Evolutionary conservation across 2,888 invertebrate genomes (phyloP).

Genomic region (Mythimna albipuncta): DNA sequence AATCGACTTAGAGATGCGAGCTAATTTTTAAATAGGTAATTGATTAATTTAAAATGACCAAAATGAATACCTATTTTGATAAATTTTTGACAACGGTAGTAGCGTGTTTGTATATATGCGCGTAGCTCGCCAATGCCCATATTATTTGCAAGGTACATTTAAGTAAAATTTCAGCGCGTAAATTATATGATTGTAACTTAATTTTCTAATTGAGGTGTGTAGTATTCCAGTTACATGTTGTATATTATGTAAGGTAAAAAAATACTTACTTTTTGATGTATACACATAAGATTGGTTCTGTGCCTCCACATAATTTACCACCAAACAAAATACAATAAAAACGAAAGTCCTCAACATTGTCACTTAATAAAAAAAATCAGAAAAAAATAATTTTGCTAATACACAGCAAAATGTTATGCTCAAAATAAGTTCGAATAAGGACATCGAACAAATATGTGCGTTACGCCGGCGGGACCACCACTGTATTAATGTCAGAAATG

Average conservation of each 20-base stretch:
- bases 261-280: conserved; percentile 53
- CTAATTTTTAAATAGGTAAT: too few relatives aligned
- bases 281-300: conserved; percentile 48
- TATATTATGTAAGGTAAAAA: not conserved
- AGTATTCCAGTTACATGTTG: too few relatives aligned
- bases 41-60: too few relatives aligned
- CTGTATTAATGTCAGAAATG: conserved; percentile 20
- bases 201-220: too few relatives aligned
- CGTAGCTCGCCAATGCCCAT: too few relatives aligned
- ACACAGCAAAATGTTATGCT: conserved; percentile 13
- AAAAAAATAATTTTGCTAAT: conserved; percentile 1
- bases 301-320: conserved; percentile 10
- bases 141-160: too few relatives aligned
- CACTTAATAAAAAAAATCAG: conserved; percentile 27
- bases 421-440: conserved; percentile 5
- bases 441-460: conserved; percentile 1
- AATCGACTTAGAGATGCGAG: too few relatives aligned
- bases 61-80: too few relatives aligned
- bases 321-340: conserved; percentile 27
- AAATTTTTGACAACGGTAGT: too few relatives aligned
- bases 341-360: conserved; percentile 40
- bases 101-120: too few relatives aligned
- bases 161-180: too few relatives aligned
- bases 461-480: not conserved
- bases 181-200: too few relatives aligned